Evolutionary conservation across 2,113 vertebrate species (phyloP).

Genomic region (Rafetus swinhoei): DNA sequence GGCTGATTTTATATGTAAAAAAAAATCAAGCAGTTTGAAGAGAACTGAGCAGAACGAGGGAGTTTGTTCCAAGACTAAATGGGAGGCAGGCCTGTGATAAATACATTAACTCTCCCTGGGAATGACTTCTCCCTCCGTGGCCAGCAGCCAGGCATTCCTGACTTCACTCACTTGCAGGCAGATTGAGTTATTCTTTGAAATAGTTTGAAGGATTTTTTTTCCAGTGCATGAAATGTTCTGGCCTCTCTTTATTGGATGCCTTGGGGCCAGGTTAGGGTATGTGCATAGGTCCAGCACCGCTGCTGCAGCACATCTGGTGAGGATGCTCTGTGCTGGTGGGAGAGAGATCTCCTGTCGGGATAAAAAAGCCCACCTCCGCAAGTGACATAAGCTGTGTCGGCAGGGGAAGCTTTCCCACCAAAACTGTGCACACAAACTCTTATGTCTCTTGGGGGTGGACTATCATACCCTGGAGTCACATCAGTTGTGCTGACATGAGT

Average conservation of each 20-base stretch:
- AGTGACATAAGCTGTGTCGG: no score
- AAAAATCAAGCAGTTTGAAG: background rate
- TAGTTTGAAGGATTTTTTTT: background rate
- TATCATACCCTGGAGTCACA: no score
- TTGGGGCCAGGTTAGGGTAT: background rate
- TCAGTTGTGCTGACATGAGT: no score
- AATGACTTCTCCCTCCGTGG: background rate
- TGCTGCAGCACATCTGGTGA: no score
- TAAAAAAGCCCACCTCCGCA: no score
- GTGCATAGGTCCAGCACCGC: no score
- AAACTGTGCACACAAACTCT: no score
- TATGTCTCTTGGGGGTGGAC: no score
- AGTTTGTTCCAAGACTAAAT: background rate
- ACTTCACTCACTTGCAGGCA: background rate
- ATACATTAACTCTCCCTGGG: background rate
- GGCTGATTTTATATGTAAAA: background rate
- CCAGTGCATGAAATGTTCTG: background rate
- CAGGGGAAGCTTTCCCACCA: no score
- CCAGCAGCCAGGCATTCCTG: background rate
- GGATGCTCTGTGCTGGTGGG: no score
- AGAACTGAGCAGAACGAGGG: background rate
- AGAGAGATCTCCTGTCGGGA: no score
- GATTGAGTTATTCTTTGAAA: background rate
- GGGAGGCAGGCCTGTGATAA: background rate
- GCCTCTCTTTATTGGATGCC: background rate